Evolutionary conservation across 2,113 vertebrate genomes (phyloP).

Genomic region (Isurus oxyrinchus): DNA sequence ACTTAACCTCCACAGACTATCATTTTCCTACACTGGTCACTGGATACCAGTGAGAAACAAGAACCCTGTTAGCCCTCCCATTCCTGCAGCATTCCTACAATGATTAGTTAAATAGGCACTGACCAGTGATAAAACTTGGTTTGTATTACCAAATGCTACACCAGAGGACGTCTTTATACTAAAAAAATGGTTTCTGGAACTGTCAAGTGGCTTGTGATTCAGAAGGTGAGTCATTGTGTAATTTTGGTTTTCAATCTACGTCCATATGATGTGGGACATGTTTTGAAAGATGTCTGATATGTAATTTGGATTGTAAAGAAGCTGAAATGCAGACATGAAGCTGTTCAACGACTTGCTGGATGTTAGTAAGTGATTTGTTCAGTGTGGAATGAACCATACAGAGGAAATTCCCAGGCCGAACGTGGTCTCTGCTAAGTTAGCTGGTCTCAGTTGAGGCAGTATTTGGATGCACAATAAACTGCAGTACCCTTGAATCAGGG

Average conservation of each 20-base stretch:
- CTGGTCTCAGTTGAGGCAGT: not conserved
- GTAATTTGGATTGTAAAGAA: not conserved
- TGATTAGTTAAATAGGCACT: not conserved
- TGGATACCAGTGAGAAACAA: conserved; percentile 2
- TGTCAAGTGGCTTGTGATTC: not conserved
- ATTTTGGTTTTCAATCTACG: not conserved
- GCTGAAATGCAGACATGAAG: not conserved
- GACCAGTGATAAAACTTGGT: not conserved
- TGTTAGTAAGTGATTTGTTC: not conserved
- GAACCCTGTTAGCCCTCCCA: not conserved
- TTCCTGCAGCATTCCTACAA: not conserved
- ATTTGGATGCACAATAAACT: not conserved
- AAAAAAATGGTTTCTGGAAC: not conserved
- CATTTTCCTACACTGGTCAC: not conserved
- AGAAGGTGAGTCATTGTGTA: not conserved
- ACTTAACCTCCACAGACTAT: not conserved
- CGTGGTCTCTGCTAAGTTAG: not conserved
- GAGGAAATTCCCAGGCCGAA: not conserved
- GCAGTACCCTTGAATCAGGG: not conserved
- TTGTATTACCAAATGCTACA: not conserved
- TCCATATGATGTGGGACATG: not conserved
- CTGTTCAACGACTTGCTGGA: not conserved
- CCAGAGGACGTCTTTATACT: not conserved
- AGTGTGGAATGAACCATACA: not conserved
- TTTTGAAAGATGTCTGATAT: not conserved